Base-by-base conservation (phyloP, 2,113 vertebrate genomes). In the Nyctibius bracteatus region DNA sequence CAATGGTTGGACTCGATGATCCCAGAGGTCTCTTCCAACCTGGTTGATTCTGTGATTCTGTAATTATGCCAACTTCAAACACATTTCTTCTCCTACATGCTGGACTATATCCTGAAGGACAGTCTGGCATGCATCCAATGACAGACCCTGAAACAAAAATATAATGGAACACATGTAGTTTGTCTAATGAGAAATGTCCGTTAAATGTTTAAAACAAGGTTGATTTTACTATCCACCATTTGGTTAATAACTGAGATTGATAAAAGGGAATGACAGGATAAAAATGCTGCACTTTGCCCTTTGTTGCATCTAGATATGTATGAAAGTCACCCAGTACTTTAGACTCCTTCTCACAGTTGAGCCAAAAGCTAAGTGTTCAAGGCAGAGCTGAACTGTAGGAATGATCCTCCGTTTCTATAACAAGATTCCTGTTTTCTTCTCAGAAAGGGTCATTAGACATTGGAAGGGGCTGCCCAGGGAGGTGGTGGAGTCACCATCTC, bases 31-130 rank as follows among this genome's bases (percentile, higher is more conserved):
- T n/a, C n/a, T n/a, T n/a, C n/a, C n/a, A n/a, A n/a, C n/a, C n/a
- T n/a, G n/a, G n/a, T n/a, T n/a, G n/a, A n/a, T n/a, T n/a, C n/a
- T n/a, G n/a, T n/a, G n/a, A n/a, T n/a, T n/a, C 63, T 86, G 94
- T 95, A 63, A 93, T 95, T 73, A 97, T 82, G 21, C 93, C 93
- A 84, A 94, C 82, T 91, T 97, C 90, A 96, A 97, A 96, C 65
- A 68, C 81, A 63, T 85, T 94, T 93, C 83, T 73, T 82, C 81
- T 86, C 51, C 79, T 77, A 43, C 81, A 96, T 14, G 8, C 35
- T 88, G 84, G 63, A 81, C 81, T 85, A 35, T 90, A 87, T 95
- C 90, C 58, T 65, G 17, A 71, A 98, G 93, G 49, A 97, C 90
- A 94, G 80, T 31, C 49, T 92, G 94, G 62, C 92, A 96, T 18